A percentile compares a stretch with the other conserved stretches of the same genome.
Conservation (phyloP, 2,113 vertebrate genomes). For the Daphoenositta chrysoptera region DNA sequence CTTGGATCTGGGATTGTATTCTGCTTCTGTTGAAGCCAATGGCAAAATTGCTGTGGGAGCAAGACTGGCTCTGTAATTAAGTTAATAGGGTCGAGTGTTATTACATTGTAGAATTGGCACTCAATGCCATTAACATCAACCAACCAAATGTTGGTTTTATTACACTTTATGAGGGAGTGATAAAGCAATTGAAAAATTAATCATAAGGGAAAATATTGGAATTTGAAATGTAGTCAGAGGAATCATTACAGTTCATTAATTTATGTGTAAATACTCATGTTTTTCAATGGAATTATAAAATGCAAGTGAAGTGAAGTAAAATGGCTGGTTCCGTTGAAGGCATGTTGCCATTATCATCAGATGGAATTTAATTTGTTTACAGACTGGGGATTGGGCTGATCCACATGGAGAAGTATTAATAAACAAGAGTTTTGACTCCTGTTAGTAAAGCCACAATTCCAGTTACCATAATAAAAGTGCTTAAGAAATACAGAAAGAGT, state of each 20-base stretch:
- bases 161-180: conserved; percentile 36
- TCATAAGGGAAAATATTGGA: conserved; percentile 40
- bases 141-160: conserved; percentile 41
- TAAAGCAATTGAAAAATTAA: conserved; percentile 62
- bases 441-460: not conserved
- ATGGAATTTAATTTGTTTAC: conserved; percentile 45
- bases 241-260: conserved; percentile 51
- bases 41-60: conserved; percentile 33
- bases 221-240: conserved; percentile 43
- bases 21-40: conserved; percentile 10
- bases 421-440: not conserved
- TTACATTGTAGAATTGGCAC: conserved; percentile 50
- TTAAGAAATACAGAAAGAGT: not conserved
- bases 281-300: conserved; percentile 51
- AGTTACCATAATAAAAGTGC: not conserved
- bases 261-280: conserved; percentile 49
- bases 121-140: conserved; percentile 53
- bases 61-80: conserved; percentile 40
- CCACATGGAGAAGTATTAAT: not conserved
- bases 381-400: not conserved
- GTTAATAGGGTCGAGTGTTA: conserved; percentile 25
- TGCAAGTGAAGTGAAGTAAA: conserved; percentile 17
- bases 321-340: conserved; percentile 27
- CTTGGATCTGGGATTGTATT: not conserved
- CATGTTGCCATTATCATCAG: conserved; percentile 30